Evolutionary conservation across 2,113 vertebrate species (phyloP), one percentile per base, ranked within the genome.

Genomic region (Pteruthius melanotis): DNA sequence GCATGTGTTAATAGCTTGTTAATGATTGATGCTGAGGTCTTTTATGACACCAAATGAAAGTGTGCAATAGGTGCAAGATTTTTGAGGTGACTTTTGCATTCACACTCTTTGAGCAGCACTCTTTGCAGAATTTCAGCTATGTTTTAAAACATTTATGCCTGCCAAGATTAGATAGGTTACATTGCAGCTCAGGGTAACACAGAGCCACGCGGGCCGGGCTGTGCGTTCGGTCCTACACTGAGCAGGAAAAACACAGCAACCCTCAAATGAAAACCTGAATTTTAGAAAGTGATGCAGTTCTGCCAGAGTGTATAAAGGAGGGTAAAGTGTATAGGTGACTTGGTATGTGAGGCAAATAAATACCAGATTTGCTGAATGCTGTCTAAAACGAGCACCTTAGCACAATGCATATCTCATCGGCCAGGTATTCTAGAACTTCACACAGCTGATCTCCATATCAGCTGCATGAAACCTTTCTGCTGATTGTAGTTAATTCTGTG

Each of bases 1-100:
- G 95, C 96, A 97, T 87, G 97, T 98, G 98, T 98, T 98, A 98
- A 98, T 98, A 98, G 97, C 95, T 97, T 95, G 97, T 98, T 97
- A 97, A 98, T 98, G 98, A 98, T 98, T 98, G 98, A 98, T 98
- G 97, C 60, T 28, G 88, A 92, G 91, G 92, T 89, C 95, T 98
- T 98, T 98, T 91, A 98, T 97, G 98, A 98, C 98, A 96, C 96
- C 92, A 69, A 97, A 97, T 95, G 96, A 97, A 98, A 97, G 97
- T 92, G 93, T 97, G 94, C 84, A 95, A 74, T 93, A 91, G 97
- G 88, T 90, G 95, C 83, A 91, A 61, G 93, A 95, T 90, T 98
- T 98, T 97, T 65, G 93, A 97, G 92, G 82, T 61, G 96, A 72
- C 92, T 96, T 23, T 79, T 90, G 87, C 69, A 56, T 90, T 76